Base-by-base conservation (phyloP, 1,140 invertebrate species). In the Trichoplusia ni region DNA sequence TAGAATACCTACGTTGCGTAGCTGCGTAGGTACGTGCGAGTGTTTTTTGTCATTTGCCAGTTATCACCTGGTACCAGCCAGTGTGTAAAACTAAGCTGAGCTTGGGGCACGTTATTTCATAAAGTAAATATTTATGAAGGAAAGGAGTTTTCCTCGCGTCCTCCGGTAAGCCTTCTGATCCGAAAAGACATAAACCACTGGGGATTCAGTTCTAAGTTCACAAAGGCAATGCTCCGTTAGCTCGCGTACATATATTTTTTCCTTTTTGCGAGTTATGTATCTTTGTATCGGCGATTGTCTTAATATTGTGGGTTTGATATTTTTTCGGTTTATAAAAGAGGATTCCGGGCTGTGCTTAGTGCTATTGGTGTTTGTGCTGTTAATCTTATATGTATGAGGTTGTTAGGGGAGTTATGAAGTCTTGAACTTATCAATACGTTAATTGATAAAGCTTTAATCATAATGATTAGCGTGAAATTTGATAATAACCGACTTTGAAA, bases 91-190 rank as follows among this genome's bases (percentile, higher is more conserved):
- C 78, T 86, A 73, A 87, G 84, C 77, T 69, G 69, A 80, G 78
- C 81, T 75, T 61, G 62, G 73, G 74, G 79, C 79, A 75, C 72
- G 83, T 90, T 90, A 90, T 90, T 88, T 90, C 84, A 90, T 90
- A 87, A 87, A 86, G 87, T 90, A 90, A 90, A 90, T 90, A 90
- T 90, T 90, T 90, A 90, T 90, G 85, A 90, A 79, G 73, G 77
- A 84, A 84, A 85, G 76, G 83, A 83, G 81, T 82, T 87, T 82
- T 75, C 69, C 72, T 74, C 72, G 65, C 82, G 77, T 84, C 74
- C 80, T 81, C 69, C 73, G 49, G 81, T 86, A 88, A 88, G 84
- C 85, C 84, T 77, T 73, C 71, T 86, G 86, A 89, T 89, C 85
- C 86, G 80, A 88, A 86, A 86, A 88, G 81, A 89, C 84, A 84